phyloP scores from a whole-genome alignment of 2,113 vertebrate genomes.

The Spea multiplicata region DNA sequence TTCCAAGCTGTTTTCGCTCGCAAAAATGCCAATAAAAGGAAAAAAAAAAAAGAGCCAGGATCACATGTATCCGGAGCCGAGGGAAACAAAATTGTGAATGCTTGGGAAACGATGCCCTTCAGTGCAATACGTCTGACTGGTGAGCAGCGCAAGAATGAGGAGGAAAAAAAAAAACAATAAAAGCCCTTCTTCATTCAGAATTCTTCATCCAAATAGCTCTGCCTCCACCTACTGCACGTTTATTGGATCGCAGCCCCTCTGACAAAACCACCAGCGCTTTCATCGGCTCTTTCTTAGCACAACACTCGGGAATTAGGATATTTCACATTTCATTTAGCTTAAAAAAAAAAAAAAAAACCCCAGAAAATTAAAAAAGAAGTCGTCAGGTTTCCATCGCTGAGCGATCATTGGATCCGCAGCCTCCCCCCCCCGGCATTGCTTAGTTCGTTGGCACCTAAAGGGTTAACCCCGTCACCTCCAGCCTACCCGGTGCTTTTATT shows the following conservation, averaged over 20 bases:
- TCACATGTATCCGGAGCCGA: neutral
- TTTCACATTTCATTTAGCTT: neutral
- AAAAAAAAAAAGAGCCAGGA: slow-evolving; percentile 30
- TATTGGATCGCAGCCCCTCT: slow-evolving; percentile 70
- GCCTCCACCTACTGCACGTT: slow-evolving; percentile 68
- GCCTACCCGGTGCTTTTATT: too few relatives aligned
- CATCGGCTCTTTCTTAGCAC: neutral
- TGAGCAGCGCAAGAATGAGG: slow-evolving; percentile 40
- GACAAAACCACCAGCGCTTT: slow-evolving; percentile 46
- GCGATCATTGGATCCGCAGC: too few relatives aligned
- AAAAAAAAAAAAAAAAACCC: too few relatives aligned
- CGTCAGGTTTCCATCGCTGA: too few relatives aligned
- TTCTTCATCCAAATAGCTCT: slow-evolving; percentile 59
- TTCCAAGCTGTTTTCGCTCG: slow-evolving; percentile 41
- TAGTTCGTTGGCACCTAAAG: too few relatives aligned
- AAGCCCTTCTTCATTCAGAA: slow-evolving; percentile 64
- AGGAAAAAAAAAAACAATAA: slow-evolving; percentile 27
- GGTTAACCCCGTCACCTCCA: too few relatives aligned
- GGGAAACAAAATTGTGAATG: neutral
- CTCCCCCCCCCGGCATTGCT: too few relatives aligned
- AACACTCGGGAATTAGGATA: slow-evolving; percentile 7
- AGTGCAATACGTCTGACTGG: slow-evolving; percentile 15
- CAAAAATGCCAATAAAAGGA: slow-evolving; percentile 24
- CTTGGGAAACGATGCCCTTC: slow-evolving; percentile 27
- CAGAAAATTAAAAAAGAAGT: too few relatives aligned